phyloP scores from a whole-genome alignment of 1,140 invertebrate species.

The Zaprionus ornatus region DNA sequence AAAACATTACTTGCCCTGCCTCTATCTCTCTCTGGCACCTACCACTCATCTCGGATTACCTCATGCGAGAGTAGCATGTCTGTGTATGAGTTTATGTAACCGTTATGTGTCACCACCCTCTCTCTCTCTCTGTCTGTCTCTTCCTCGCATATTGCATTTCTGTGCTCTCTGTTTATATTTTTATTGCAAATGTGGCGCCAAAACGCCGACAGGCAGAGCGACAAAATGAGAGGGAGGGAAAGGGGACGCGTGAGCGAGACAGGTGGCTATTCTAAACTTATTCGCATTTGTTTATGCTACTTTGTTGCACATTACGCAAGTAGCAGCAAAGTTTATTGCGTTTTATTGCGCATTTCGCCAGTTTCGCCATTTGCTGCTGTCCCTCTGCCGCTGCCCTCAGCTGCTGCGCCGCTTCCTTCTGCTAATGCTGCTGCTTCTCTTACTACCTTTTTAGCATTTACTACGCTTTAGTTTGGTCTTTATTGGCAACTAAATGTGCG shows the following conservation, averaged over 20 bases:
- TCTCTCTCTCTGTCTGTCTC: not conserved
- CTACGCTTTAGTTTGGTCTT: conserved; percentile 33
- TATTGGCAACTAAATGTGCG: conserved; percentile 15
- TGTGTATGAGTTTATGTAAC: conserved; percentile 39
- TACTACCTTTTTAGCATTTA: conserved; percentile 45
- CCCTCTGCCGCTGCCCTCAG: not conserved
- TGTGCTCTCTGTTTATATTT: conserved; percentile 57
- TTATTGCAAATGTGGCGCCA: conserved; percentile 72
- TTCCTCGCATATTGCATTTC: conserved; percentile 25
- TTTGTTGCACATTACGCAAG: conserved; percentile 72
- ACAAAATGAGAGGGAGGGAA: not conserved
- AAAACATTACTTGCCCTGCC: not conserved
- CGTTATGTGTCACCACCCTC: conserved; percentile 35
- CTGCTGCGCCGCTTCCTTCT: not conserved
- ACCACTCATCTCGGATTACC: conserved; percentile 43
- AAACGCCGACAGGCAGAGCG: conserved; percentile 39
- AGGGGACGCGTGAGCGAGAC: not conserved
- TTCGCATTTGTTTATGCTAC: conserved; percentile 65
- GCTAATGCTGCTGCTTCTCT: conserved; percentile 3
- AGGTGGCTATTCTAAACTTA: conserved; percentile 55
- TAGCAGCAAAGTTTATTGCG: conserved; percentile 67
- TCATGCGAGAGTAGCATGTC: conserved; percentile 25
- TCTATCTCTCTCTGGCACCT: conserved; percentile 17
- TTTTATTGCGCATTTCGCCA: conserved; percentile 66
- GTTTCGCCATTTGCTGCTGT: conserved; percentile 12